phyloP scores from a whole-genome alignment of 2,797 vertebrate species.

The Ctenopoma multispine region DNA sequence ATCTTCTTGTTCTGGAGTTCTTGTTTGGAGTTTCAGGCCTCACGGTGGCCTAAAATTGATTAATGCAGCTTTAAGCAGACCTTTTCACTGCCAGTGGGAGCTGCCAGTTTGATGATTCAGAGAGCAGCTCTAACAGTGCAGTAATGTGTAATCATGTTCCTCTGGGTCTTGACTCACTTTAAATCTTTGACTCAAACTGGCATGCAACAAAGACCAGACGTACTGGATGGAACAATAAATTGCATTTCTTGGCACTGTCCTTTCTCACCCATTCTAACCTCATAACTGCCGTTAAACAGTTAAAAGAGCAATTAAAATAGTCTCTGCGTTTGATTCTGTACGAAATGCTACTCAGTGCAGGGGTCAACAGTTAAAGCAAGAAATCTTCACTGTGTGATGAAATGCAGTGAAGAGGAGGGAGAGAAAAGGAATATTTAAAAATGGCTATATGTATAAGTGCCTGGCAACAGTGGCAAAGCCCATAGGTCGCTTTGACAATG shows the following conservation, averaged over 20 bases:
- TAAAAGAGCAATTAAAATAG: constrained; percentile 68
- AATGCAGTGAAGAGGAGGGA: constrained; percentile 21
- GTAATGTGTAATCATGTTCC: constrained; percentile 48
- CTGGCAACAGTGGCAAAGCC: neutral
- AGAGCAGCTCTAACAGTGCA: constrained; percentile 15
- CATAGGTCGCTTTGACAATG: neutral
- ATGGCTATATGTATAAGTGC: neutral
- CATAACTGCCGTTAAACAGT: constrained; percentile 56
- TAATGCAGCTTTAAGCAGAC: constrained; percentile 29
- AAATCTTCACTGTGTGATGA: constrained; percentile 66
- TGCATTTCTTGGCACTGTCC: constrained; percentile 50
- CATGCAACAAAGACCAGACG: constrained; percentile 44
- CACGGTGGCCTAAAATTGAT: neutral
- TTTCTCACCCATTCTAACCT: constrained; percentile 35
- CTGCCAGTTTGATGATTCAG: constrained; percentile 23
- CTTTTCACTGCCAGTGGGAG: constrained; percentile 19
- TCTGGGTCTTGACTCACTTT: constrained; percentile 54
- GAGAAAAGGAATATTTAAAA: constrained; percentile 24
- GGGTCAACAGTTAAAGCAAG: constrained; percentile 68
- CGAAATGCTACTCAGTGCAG: constrained; percentile 51
- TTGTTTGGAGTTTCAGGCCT: neutral
- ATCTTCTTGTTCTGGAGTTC: neutral
- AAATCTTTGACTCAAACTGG: constrained; percentile 52
- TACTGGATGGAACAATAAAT: constrained; percentile 42
- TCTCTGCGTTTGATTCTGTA: constrained; percentile 67